Evolutionary conservation across 2,888 invertebrate species (phyloP).

Genomic region (Furcula furcula): DNA sequence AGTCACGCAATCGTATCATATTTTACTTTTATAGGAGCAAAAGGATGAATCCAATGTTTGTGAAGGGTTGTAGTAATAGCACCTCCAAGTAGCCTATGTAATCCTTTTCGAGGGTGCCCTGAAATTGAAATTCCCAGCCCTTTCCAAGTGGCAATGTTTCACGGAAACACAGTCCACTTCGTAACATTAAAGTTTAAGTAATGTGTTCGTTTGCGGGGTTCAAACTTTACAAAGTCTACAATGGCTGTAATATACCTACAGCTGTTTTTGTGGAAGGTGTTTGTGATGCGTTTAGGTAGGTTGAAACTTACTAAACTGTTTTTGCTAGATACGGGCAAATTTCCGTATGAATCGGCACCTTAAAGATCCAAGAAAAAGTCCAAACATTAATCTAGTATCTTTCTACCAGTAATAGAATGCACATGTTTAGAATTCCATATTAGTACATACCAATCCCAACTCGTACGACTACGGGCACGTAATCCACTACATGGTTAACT

Average conservation of each 20-base stretch:
- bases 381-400: no score
- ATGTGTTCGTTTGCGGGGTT: slow-evolving; percentile 40
- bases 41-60: slow-evolving; percentile 51
- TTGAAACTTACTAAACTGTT: no score
- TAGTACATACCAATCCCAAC: no score
- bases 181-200: slow-evolving; percentile 52
- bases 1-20: slow-evolving; percentile 43
- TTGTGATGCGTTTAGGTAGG: slow-evolving; percentile 29
- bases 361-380: no score
- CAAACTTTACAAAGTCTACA: slow-evolving; percentile 34
- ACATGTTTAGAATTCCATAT: no score
- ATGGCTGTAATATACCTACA: slow-evolving; percentile 9
- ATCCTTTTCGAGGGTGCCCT: slow-evolving; percentile 47
- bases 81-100: slow-evolving; percentile 40
- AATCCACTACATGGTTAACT: no score
- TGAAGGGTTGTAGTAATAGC: slow-evolving; percentile 47
- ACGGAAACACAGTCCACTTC: slow-evolving; percentile 34
- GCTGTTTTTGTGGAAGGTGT: slow-evolving; percentile 38
- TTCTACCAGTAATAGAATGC: no score
- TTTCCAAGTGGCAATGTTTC: slow-evolving; percentile 50
- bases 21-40: slow-evolving; percentile 53
- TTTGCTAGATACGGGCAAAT: no score
- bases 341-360: no score
- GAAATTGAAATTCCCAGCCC: slow-evolving; percentile 58
- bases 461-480: no score